Conservation (phyloP, 2,797 vertebrate genomes). For the Argentina silus region DNA sequence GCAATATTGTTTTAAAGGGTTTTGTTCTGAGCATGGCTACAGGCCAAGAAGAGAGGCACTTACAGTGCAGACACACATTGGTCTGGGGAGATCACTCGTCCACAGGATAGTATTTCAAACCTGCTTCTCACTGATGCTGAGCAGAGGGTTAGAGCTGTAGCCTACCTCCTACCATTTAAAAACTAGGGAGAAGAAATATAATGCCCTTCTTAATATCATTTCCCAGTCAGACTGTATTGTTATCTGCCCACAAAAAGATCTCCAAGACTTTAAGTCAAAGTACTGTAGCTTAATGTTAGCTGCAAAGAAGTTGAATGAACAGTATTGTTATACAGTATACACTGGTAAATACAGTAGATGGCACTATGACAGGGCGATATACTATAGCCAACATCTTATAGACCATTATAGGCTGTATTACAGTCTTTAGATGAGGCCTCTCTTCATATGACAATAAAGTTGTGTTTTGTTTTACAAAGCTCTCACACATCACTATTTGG, state of each 20-base stretch:
- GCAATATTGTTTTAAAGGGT: conserved; percentile 28
- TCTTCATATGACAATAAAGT: conserved; percentile 24
- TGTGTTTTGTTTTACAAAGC: background rate
- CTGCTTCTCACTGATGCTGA: conserved; percentile 10
- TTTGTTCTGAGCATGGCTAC: conserved; percentile 19
- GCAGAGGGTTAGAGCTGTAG: conserved; percentile 9
- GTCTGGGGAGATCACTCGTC: conserved; percentile 13
- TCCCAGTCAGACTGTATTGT: background rate
- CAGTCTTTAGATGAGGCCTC: background rate
- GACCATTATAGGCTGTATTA: background rate
- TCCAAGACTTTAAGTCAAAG: background rate
- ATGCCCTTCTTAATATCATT: background rate
- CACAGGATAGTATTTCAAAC: conserved; percentile 31
- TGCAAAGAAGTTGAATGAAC: background rate
- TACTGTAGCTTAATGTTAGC: background rate
- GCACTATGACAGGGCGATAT: background rate
- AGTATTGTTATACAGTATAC: background rate
- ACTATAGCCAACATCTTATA: background rate
- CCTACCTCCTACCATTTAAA: conserved; percentile 6
- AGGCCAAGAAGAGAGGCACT: conserved; percentile 13
- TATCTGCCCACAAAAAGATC: background rate
- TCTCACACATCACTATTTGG: conserved; percentile 52
- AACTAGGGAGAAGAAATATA: background rate
- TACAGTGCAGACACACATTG: conserved; percentile 18
- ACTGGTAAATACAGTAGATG: background rate